A percentile compares a stretch with the other conserved stretches of the same genome.
These are phyloP conservation scores for Labroides dimidiatus DNA, from an alignment of 2,797 vertebrate species.

Conservation along the genomic window DNA sequence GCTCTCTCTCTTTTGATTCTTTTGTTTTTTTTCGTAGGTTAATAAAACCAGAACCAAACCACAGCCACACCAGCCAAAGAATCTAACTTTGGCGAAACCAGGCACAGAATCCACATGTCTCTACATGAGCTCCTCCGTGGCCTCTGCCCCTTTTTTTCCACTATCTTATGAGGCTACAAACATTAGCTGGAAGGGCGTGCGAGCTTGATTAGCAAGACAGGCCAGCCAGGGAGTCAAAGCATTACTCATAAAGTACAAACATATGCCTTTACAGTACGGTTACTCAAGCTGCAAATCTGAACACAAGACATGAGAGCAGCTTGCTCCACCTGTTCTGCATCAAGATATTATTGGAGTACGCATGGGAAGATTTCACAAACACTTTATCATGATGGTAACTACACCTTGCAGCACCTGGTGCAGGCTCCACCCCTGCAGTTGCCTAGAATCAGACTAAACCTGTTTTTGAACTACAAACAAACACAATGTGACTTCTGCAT, in stretches of 20 bases:
- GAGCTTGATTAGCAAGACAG: slow-evolving; percentile 70
- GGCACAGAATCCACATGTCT: slow-evolving; percentile 53
- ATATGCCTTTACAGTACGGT: slow-evolving; percentile 5
- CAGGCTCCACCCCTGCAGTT: slow-evolving; percentile 15
- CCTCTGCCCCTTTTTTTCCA: slow-evolving; percentile 44
- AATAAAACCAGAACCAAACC: slow-evolving; percentile 20
- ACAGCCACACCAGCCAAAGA: slow-evolving; percentile 3
- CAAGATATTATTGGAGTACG: slow-evolving; percentile 3
- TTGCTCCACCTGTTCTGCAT: slow-evolving; percentile 23
- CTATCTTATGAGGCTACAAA: slow-evolving; percentile 31
- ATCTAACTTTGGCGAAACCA: slow-evolving; percentile 33
- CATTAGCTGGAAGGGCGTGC: slow-evolving; percentile 69
- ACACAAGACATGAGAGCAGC: background rate
- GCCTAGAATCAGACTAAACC: slow-evolving; percentile 40
- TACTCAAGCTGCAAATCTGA: background rate
- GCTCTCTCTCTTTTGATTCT: background rate
- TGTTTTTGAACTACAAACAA: slow-evolving; percentile 51
- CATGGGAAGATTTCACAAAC: slow-evolving; percentile 11
- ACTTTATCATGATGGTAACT: slow-evolving; percentile 9
- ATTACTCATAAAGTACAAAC: slow-evolving; percentile 35
- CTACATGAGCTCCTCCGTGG: slow-evolving; percentile 55
- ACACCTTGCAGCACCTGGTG: slow-evolving; percentile 7
- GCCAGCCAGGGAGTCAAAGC: slow-evolving; percentile 29
- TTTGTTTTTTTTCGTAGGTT: background rate
- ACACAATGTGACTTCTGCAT: slow-evolving; percentile 12